phyloP scores from a whole-genome alignment of 2,888 invertebrate genomes.

The Acanthacorydalis orientalis region DNA sequence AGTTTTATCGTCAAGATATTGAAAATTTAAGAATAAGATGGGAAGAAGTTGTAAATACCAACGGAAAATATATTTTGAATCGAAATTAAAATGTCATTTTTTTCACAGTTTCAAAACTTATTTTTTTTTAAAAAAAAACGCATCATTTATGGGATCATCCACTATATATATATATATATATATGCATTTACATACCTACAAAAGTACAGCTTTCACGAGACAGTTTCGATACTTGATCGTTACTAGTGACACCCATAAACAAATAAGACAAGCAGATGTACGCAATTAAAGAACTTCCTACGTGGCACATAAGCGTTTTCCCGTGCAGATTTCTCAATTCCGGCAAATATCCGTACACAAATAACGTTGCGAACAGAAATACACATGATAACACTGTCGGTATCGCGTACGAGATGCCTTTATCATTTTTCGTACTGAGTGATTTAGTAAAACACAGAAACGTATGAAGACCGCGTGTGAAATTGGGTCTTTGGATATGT shows the following conservation, averaged over 20 bases:
- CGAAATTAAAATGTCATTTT: no score
- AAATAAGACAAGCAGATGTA: slow-evolving; percentile 41
- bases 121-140: no score
- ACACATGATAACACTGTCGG: slow-evolving; percentile 39
- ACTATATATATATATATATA: background rate
- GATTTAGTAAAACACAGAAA: no score
- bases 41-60: no score
- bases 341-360: slow-evolving; percentile 47
- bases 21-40: no score
- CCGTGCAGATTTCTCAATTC: slow-evolving; percentile 56
- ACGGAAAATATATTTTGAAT: no score
- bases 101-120: no score
- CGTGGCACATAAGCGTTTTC: slow-evolving; percentile 53
- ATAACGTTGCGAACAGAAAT: slow-evolving; percentile 44
- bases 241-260: slow-evolving; percentile 22
- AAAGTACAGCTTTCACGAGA: background rate
- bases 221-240: background rate
- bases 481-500: background rate
- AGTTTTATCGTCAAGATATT: no score
- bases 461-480: no score
- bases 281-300: slow-evolving; percentile 45
- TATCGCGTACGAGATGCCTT: no score
- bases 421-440: no score
- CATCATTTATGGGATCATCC: no score
- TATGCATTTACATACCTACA: background rate